Conservation (phyloP, 2,113 vertebrate genomes). For the Alosa alosa region DNA sequence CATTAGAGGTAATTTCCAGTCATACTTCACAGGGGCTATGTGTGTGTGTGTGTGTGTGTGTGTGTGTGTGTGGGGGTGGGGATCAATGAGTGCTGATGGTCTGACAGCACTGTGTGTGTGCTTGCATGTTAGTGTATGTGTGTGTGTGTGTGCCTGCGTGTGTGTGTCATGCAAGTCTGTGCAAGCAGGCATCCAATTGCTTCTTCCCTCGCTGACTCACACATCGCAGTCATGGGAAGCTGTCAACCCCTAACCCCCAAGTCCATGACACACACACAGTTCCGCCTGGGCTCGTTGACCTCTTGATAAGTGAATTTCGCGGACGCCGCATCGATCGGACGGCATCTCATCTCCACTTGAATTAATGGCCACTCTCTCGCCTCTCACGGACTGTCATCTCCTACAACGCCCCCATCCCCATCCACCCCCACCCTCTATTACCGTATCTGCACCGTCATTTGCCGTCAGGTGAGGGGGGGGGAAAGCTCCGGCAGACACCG, state of each 20-base stretch:
- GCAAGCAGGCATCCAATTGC: too few relatives aligned
- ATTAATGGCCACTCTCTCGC: background rate
- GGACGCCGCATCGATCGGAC: background rate
- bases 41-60: too few relatives aligned
- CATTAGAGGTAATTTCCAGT: conserved; percentile 61
- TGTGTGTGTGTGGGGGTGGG: too few relatives aligned
- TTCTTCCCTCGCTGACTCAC: too few relatives aligned
- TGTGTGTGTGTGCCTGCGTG: too few relatives aligned
- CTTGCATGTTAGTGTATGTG: too few relatives aligned
- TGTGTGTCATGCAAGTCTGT: too few relatives aligned
- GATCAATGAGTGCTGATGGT: too few relatives aligned
- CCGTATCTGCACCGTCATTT: background rate
- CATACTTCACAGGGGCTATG: conserved; percentile 53
- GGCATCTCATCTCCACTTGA: background rate
- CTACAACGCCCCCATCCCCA: too few relatives aligned
- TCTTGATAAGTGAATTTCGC: background rate
- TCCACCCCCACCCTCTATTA: background rate
- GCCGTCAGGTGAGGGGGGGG: background rate
- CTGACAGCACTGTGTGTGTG: too few relatives aligned
- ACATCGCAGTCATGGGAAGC: too few relatives aligned
- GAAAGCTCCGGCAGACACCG: background rate
- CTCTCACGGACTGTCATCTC: background rate
- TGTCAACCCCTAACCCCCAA: too few relatives aligned
- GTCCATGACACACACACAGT: background rate
- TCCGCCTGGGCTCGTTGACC: background rate